Evolutionary conservation across 2,797 vertebrate species (phyloP).

Genomic region (Enteromius fasciolatus): DNA sequence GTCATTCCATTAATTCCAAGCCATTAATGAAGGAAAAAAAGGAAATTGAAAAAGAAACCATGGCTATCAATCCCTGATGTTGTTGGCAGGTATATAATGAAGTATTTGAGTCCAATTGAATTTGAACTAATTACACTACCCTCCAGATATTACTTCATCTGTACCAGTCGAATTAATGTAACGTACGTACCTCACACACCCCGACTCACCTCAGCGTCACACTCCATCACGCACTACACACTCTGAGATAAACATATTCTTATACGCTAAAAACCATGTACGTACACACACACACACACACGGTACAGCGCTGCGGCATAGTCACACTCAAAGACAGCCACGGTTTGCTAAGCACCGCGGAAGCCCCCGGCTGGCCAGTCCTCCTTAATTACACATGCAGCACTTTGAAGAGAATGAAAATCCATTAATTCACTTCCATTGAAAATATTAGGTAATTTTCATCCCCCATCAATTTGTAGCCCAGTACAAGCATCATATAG

Average conservation of each 20-base stretch:
- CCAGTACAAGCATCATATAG: constrained; percentile 2
- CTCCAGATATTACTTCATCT: constrained; percentile 79
- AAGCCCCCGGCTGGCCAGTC: constrained; percentile 64
- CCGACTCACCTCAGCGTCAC: constrained; percentile 55
- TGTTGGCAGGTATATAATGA: constrained; percentile 80
- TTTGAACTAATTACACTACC: constrained; percentile 80
- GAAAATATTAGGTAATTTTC: constrained; percentile 75
- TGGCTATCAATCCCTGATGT: constrained; percentile 75
- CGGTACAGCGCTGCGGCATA: constrained; percentile 34
- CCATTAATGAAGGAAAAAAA: constrained; percentile 77
- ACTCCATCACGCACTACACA: constrained; percentile 48
- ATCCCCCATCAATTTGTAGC: constrained; percentile 38
- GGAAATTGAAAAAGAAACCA: constrained; percentile 76
- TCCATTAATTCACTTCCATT: constrained; percentile 91
- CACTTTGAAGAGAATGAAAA: constrained; percentile 92
- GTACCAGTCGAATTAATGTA: constrained; percentile 73
- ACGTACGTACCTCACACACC: constrained; percentile 50
- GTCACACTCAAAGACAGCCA: constrained; percentile 58
- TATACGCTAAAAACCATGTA: constrained; percentile 39
- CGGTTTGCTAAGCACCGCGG: constrained; percentile 79
- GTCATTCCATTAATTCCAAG: constrained; percentile 75
- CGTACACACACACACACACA: not conserved
- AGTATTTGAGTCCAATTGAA: constrained; percentile 79
- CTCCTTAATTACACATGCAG: constrained; percentile 88
- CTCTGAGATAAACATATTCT: constrained; percentile 49